Conservation (phyloP, 2,113 vertebrate species). For the Solea solea region DNA sequence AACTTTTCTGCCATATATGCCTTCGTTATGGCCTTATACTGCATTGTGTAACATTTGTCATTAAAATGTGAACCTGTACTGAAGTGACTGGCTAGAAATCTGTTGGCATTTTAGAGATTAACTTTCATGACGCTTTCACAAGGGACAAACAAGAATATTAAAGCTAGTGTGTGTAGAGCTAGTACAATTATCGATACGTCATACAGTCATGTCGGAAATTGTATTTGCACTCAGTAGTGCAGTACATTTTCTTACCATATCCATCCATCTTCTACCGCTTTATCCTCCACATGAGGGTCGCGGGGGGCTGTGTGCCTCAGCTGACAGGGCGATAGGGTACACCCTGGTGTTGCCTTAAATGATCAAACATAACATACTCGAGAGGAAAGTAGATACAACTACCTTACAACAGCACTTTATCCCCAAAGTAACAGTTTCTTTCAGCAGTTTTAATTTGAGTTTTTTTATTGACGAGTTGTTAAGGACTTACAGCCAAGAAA, state of each 20-base stretch:
- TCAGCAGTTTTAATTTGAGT: conserved; percentile 37
- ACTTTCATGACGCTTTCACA: neutral
- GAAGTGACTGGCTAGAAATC: neutral
- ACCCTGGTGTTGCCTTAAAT: neutral
- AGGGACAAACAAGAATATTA: neutral
- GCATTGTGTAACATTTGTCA: conserved; percentile 37
- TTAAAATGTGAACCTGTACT: conserved; percentile 58
- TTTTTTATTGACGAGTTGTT: conserved; percentile 58
- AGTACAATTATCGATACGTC: neutral
- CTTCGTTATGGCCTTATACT: conserved; percentile 18
- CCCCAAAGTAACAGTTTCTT: conserved; percentile 35
- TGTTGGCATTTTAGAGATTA: neutral
- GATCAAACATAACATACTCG: neutral
- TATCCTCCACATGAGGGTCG: no score
- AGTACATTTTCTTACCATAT: no score
- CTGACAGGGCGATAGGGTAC: no score
- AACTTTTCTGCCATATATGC: neutral
- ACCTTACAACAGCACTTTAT: neutral
- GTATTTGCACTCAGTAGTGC: no score
- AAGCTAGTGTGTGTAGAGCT: neutral
- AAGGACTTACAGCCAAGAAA: conserved; percentile 54
- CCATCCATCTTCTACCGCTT: no score
- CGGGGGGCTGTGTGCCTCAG: no score
- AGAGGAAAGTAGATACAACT: neutral
- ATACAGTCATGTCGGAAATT: no score